Evolutionary conservation across 2,113 vertebrate genomes (phyloP), one percentile per base, ranked within the genome.

Genomic region (Chauna torquata): DNA sequence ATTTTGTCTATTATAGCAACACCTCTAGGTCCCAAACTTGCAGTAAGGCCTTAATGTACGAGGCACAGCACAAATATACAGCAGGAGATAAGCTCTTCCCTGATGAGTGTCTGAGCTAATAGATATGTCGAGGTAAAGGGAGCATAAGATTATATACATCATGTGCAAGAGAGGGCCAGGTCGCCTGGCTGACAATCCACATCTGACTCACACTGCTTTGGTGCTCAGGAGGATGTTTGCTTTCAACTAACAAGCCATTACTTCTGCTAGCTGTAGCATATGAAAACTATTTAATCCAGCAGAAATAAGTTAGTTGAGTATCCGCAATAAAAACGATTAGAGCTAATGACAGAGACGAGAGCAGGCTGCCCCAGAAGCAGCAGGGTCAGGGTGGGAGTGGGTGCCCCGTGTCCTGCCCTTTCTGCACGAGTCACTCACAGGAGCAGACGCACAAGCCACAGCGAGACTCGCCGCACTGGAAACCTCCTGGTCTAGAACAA

Each of bases 181-280:
- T 87, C 82, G 78, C 23, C 34, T 19, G 9, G 38, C 32, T 82
- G 27, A 34, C 2, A 7, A 25, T 42, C 45, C 0, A 0, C 0
- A 0, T 30, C 40, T 0, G 0, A 23, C 49, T 71, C 54, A 42
- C 30, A 8, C 47, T 10, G 28, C 49, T 78, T 44, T 68, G 27
- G 47, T 50, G 86, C 76, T 81, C 4, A 1, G 27, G 45, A 84
- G 28, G 55, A 57, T 2, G 2, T 72, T 86, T 84, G 23, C 36
- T 88, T 92, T 54, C 65, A 78, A 11, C 68, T 49, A 44, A 27
- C 20, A 78, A 89, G 42, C 50, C 58, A 6, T 55, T 88, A 32
- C 40, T 77, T 83, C 54, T 86, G 44, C 54, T 70, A 50, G 58
- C 68, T 45, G 27, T 40, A 45, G 45, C 28, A 3, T 52, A 62